A percentile compares a stretch with the other conserved stretches of the same genome.
Evolutionary conservation across 2,113 vertebrate genomes (phyloP).

Genomic region (Malaclemys terrapin): DNA sequence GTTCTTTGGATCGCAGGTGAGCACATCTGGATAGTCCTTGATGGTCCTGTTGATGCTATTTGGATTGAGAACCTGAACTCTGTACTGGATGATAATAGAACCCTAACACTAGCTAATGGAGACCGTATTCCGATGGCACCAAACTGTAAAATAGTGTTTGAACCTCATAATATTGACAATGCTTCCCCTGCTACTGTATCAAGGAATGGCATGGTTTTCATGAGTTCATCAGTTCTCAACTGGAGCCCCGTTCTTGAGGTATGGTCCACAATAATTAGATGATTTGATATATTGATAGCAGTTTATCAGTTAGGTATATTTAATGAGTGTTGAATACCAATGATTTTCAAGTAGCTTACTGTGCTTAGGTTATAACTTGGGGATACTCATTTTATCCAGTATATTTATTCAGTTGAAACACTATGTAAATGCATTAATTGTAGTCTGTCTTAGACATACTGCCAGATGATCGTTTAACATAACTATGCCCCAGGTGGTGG

Average conservation of each 20-base stretch:
- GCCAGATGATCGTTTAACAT: background rate
- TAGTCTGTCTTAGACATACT: background rate
- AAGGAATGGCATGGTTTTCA: conserved; percentile 98
- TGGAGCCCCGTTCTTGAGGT: conserved; percentile 98
- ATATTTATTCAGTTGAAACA: background rate
- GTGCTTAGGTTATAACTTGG: background rate
- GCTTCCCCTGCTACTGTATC: conserved; percentile 97
- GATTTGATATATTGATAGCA: background rate
- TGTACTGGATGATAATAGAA: conserved; percentile 96
- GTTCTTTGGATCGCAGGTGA: conserved; percentile 83
- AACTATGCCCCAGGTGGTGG: background rate
- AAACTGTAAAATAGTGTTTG: conserved; percentile 96
- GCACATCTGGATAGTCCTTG: conserved; percentile 96
- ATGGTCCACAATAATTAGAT: background rate
- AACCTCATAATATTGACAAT: conserved; percentile 97
- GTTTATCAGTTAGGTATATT: background rate
- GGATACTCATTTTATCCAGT: background rate
- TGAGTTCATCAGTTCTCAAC: conserved; percentile 95
- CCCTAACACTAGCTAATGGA: conserved; percentile 94
- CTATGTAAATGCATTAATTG: background rate
- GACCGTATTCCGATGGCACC: conserved; percentile 97
- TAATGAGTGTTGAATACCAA: background rate
- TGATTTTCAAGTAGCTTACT: background rate
- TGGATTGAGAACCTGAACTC: conserved; percentile 99
- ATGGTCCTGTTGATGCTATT: conserved; percentile 97